Evolutionary conservation across 2,888 invertebrate genomes (phyloP), one percentile per base, ranked within the genome.

Genomic region (Cartodere bifasciata): DNA sequence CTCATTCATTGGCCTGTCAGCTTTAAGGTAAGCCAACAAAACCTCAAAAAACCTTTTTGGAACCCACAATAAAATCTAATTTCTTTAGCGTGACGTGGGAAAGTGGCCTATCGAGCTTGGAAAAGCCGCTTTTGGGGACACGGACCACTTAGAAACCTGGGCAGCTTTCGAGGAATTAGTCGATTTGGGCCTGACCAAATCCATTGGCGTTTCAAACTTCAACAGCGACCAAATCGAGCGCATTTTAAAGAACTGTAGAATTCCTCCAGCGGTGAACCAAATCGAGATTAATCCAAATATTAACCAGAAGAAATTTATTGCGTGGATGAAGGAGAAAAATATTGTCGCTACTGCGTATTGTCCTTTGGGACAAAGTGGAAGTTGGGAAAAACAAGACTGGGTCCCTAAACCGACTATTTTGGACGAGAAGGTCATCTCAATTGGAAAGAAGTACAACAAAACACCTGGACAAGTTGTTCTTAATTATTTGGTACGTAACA

Each of bases 151-250:
- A 7, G 81, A 75, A 39, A 72, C 74, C 0, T 76, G 74, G 71
- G 56, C 62, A 44, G 78, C 67, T 6, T 68, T 83, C 72, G 77
- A 79, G 48, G 67, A 75, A 26, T 69, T 72, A 13, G 67, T 67
- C 26, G 53, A 62, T 4, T 46, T 62, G 16, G 77, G 77, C 0
- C 53, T 77, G 14, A 55, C 68, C 0, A 68, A 63, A 38, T 70
- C 72, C 11, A 78, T 82, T 31, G 82, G 82, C 1, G 51, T 82
- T 1, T 79, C 79, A 27, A 82, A 83, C 55, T 82, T 82, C 48
- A 80, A 76, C 48, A 60, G 56, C 7, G 50, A 67, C 6, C 81
- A 83, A 51, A 57, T 80, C 4, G 62, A 70, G 31, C 59, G 72
- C n/a, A 41, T 83, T 3, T 39, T 77, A 9, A 62, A 63, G 0